These are phyloP conservation scores for Cydia fagiglandana DNA, from an alignment of 1,140 invertebrate species.

Conservation along the genomic window DNA sequence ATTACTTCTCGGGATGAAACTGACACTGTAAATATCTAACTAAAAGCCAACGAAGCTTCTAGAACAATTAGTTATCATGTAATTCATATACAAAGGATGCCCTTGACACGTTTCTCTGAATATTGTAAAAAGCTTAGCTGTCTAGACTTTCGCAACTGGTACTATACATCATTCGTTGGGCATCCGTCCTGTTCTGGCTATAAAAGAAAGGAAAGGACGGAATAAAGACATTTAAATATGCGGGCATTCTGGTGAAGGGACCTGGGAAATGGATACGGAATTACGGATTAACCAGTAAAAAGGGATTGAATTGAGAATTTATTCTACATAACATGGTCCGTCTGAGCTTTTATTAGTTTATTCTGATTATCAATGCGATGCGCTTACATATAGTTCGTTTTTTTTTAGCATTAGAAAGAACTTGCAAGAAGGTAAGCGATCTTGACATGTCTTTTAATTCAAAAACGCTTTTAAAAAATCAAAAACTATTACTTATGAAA, in stretches of 20 bases:
- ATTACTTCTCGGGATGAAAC: background rate
- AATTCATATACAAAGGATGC: background rate
- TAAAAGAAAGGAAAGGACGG: background rate
- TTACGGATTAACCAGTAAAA: background rate
- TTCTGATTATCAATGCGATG: too few relatives aligned
- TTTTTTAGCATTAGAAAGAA: too few relatives aligned
- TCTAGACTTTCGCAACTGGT: conserved; percentile 15
- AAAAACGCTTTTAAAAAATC: too few relatives aligned
- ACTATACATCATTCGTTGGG: background rate
- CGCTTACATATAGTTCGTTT: too few relatives aligned
- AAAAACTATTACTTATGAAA: too few relatives aligned
- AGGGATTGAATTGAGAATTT: background rate
- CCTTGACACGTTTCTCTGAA: background rate
- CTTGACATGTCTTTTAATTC: too few relatives aligned
- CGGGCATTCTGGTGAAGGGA: background rate
- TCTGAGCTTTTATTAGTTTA: too few relatives aligned
- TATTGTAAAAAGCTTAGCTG: background rate
- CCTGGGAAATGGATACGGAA: background rate
- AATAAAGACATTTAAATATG: background rate
- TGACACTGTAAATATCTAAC: background rate
- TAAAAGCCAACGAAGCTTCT: background rate
- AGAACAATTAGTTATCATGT: background rate
- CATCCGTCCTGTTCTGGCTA: background rate
- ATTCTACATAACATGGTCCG: background rate
- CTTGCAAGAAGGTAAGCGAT: too few relatives aligned